These are phyloP conservation scores for Stylophora pistillata DNA, from an alignment of 64 coral and sea anemone genomes.

Conservation along the genomic window DNA sequence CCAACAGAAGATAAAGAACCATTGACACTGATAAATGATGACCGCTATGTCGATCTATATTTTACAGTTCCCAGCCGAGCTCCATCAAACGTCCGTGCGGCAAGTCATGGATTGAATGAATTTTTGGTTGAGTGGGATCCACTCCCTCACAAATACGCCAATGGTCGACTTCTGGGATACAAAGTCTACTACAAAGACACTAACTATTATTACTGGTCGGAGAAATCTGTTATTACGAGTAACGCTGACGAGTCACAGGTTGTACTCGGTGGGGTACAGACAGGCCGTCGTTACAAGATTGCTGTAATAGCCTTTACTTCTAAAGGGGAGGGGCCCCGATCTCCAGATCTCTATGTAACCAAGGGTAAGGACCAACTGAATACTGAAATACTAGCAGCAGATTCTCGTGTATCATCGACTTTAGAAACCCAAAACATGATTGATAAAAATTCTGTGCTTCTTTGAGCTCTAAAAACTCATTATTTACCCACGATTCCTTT, in stretches of 20 bases:
- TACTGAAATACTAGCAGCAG: background rate
- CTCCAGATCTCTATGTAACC: background rate
- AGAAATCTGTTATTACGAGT: background rate
- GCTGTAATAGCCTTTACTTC: conserved; percentile 1
- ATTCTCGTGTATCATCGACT: background rate
- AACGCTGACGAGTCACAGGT: background rate
- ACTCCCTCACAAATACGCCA: background rate
- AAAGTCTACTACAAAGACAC: background rate
- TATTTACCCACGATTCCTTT: too few relatives aligned
- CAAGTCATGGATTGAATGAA: conserved; percentile 10
- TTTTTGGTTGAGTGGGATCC: background rate
- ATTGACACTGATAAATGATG: too few relatives aligned
- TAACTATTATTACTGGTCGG: background rate
- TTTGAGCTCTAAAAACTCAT: too few relatives aligned
- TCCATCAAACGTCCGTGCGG: background rate
- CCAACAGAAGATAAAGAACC: too few relatives aligned
- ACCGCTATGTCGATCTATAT: too few relatives aligned
- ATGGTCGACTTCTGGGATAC: background rate
- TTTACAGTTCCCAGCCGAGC: conserved; percentile 17
- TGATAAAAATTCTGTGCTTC: too few relatives aligned
- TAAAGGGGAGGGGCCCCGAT: background rate
- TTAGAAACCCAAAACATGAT: too few relatives aligned
- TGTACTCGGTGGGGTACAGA: background rate
- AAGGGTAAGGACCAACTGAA: background rate
- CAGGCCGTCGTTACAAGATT: background rate